phyloP scores from a whole-genome alignment of 1,140 invertebrate species.

The Acyrthosiphon pisum region DNA sequence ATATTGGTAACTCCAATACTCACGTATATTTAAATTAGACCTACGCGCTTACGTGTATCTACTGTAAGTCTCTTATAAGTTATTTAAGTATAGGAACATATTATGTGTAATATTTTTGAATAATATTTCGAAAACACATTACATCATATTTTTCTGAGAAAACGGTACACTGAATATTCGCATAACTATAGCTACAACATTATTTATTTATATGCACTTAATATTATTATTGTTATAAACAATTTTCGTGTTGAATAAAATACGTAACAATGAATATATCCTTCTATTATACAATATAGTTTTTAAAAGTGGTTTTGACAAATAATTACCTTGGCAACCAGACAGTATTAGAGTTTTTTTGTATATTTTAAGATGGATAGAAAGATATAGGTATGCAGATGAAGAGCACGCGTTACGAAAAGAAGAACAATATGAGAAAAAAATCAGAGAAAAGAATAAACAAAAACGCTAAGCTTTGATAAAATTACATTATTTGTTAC shows the following conservation, averaged over 20 bases:
- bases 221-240: neutral
- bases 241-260: slow-evolving; percentile 3
- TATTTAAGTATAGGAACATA: neutral
- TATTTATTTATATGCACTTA: too few species aligned
- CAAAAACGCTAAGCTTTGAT: neutral
- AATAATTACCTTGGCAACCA: neutral
- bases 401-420: neutral
- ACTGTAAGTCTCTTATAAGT: neutral
- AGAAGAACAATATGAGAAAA: neutral
- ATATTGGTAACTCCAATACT: too few species aligned
- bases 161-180: too few species aligned
- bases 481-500: neutral
- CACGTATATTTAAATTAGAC: too few species aligned
- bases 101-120: neutral
- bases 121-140: neutral
- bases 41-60: neutral
- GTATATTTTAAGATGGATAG: neutral
- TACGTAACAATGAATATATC: neutral
- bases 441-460: neutral
- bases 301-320: neutral
- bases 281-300: neutral
- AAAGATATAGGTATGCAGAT: neutral
- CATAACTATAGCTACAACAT: too few species aligned
- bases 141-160: neutral
- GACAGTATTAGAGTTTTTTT: neutral